phyloP scores from a whole-genome alignment of 2,888 invertebrate species.

The Pterostichus niger region DNA sequence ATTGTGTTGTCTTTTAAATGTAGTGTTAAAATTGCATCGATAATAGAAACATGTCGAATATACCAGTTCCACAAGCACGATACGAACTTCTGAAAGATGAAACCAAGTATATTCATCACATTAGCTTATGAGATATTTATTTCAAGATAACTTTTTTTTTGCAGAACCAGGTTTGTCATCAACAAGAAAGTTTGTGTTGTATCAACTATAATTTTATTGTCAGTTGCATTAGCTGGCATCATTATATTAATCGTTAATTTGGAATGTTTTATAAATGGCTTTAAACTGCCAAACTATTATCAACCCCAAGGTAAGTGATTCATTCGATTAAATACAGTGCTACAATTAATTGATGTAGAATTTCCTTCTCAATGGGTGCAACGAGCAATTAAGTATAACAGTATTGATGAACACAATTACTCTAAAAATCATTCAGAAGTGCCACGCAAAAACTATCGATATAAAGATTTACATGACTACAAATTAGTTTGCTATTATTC shows the following conservation, averaged over 20 bases:
- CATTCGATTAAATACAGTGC: neutral
- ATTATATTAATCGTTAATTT: constrained; percentile 59
- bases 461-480: constrained; percentile 68
- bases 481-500: constrained; percentile 86
- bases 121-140: constrained; percentile 17
- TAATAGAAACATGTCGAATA: constrained; percentile 67
- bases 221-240: constrained; percentile 53
- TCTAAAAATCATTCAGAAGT: constrained; percentile 49
- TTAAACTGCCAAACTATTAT: constrained; percentile 55
- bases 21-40: constrained; percentile 1
- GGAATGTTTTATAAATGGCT: constrained; percentile 61
- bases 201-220: constrained; percentile 59
- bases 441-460: constrained; percentile 51
- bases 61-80: constrained; percentile 69
- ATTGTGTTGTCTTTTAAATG: constrained; percentile 34
- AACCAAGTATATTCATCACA: constrained; percentile 67
- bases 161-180: constrained; percentile 58
- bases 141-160: constrained; percentile 62
- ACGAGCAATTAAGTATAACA: constrained; percentile 72
- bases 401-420: constrained; percentile 68
- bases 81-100: constrained; percentile 69
- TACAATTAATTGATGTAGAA: constrained; percentile 68
- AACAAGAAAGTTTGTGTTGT: constrained; percentile 61
- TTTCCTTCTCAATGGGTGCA: constrained; percentile 70
- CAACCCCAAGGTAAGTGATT: constrained; percentile 60